phyloP scores from a whole-genome alignment of 2,797 vertebrate genomes.

The Amniataba percoides region DNA sequence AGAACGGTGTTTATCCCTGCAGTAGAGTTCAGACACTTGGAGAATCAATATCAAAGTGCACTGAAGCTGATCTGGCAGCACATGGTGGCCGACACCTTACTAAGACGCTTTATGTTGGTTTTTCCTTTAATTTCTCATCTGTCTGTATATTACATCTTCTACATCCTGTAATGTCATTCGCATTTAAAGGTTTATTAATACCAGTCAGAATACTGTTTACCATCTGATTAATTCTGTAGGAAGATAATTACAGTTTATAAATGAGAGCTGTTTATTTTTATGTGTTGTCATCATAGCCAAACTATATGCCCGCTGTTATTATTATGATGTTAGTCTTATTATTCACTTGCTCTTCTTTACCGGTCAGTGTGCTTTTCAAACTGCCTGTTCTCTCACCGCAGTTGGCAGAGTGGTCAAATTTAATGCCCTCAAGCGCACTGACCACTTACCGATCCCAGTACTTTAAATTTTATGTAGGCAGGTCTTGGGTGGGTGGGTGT shows the following conservation, averaged over 20 bases:
- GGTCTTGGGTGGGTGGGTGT: slow-evolving; percentile 61
- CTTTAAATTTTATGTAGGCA: slow-evolving; percentile 65
- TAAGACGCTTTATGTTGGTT: too few species aligned
- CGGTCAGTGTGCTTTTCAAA: slow-evolving; percentile 42
- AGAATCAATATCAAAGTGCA: too few species aligned
- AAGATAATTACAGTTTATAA: slow-evolving; percentile 23
- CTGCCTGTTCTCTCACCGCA: slow-evolving; percentile 44
- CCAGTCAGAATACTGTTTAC: not conserved
- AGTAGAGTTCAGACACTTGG: too few species aligned
- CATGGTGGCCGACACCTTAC: too few species aligned
- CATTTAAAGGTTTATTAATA: not conserved
- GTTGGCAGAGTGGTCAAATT: slow-evolving; percentile 58
- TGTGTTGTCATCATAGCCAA: slow-evolving; percentile 14
- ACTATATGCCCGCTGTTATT: slow-evolving; percentile 30
- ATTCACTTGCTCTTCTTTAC: slow-evolving; percentile 35
- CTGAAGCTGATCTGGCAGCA: too few species aligned
- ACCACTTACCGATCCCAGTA: slow-evolving; percentile 57
- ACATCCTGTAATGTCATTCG: slow-evolving; percentile 6
- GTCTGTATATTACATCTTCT: too few species aligned
- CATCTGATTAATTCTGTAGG: slow-evolving; percentile 16
- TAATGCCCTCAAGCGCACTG: slow-evolving; percentile 57
- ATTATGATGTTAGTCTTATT: slow-evolving; percentile 35
- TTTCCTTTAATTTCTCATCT: too few species aligned
- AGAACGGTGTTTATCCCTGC: too few species aligned
- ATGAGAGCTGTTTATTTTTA: slow-evolving; percentile 36